Evolutionary conservation across 2,888 invertebrate species (phyloP).

Genomic region (Tridacna crocea): DNA sequence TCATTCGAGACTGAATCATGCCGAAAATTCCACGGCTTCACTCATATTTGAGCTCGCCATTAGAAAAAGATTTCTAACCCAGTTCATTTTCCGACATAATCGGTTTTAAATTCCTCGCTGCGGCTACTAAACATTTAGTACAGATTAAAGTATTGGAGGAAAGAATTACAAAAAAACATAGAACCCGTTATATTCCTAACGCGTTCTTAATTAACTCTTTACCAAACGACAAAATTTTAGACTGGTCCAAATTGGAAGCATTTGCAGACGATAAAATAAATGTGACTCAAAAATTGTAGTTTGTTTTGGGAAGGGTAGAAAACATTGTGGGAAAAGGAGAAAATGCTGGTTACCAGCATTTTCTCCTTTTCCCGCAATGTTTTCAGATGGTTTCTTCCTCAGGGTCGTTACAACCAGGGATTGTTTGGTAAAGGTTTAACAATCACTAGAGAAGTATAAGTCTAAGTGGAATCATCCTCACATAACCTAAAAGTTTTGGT

Average conservation of each 20-base stretch:
- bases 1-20: neutral
- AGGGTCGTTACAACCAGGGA: too few relatives aligned
- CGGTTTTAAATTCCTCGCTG: conserved; percentile 17
- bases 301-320: too few relatives aligned
- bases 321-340: too few relatives aligned
- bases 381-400: too few relatives aligned
- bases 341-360: too few relatives aligned
- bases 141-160: conserved; percentile 10
- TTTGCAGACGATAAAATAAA: too few relatives aligned
- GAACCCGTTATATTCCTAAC: conserved; percentile 14
- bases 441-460: neutral
- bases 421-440: too few relatives aligned
- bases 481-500: neutral
- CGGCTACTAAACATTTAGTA: conserved; percentile 15
- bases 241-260: too few relatives aligned
- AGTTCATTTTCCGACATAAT: neutral
- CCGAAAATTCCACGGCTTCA: neutral
- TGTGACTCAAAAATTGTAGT: too few relatives aligned
- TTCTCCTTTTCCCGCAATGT: too few relatives aligned
- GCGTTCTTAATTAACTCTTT: conserved; percentile 28
- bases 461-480: neutral
- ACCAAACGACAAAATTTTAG: too few relatives aligned
- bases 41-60: neutral
- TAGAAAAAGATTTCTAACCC: neutral
- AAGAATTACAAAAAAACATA: conserved; percentile 6